Evolutionary conservation across 1,140 invertebrate species (phyloP).

Genomic region (Aphaenogaster floridana): DNA sequence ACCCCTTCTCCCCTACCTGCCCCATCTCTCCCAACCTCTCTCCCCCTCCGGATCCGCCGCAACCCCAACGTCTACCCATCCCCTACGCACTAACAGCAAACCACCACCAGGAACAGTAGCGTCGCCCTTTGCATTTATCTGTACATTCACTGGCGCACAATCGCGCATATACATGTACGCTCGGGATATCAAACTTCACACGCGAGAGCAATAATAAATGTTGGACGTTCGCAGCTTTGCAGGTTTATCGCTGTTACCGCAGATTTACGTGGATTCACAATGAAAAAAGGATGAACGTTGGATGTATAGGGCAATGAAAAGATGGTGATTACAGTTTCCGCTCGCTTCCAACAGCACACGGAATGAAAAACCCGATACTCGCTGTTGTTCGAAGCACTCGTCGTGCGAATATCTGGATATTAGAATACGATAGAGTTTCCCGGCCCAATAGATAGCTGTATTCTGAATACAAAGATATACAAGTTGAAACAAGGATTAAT

Average conservation of each 20-base stretch:
- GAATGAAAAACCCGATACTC: constrained; percentile 72
- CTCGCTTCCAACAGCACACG: constrained; percentile 13
- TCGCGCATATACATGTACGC: constrained; percentile 72
- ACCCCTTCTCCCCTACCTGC: constrained; percentile 67
- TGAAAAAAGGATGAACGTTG: constrained; percentile 64
- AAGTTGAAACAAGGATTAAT: neutral
- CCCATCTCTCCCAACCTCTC: constrained; percentile 56
- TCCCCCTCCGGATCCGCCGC: constrained; percentile 26
- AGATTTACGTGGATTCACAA: constrained; percentile 73
- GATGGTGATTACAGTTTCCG: constrained; percentile 72
- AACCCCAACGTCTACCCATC: constrained; percentile 76
- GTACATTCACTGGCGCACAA: constrained; percentile 67
- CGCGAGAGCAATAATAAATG: constrained; percentile 81
- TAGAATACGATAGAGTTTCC: constrained; percentile 2
- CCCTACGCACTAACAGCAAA: constrained; percentile 70
- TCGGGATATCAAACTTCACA: constrained; percentile 83
- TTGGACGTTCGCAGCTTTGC: constrained; percentile 76
- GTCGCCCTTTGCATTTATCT: constrained; percentile 74
- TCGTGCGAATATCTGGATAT: neutral
- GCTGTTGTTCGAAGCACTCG: constrained; percentile 38
- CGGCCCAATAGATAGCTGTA: neutral
- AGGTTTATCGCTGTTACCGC: constrained; percentile 77
- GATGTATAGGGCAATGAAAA: constrained; percentile 64
- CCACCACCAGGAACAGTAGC: constrained; percentile 68
- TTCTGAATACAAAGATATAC: neutral